phyloP scores from a whole-genome alignment of 2,888 invertebrate species.

The Cantharis lateralis region DNA sequence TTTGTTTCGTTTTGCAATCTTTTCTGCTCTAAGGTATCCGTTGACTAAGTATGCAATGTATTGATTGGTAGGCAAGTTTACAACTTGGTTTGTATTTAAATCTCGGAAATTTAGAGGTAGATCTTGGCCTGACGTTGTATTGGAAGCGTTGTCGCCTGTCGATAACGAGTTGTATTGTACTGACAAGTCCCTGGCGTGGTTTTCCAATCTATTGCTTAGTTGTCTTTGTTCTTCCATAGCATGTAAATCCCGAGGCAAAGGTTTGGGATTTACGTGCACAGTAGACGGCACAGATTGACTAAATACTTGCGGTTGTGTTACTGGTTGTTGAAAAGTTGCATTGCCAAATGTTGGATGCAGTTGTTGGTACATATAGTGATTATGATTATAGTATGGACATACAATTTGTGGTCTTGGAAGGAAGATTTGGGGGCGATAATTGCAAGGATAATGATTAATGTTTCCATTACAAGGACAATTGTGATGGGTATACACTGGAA shows the following conservation, averaged over 20 bases:
- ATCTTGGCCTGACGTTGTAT: neutral
- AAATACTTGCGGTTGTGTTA: too few species aligned
- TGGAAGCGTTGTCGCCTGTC: neutral
- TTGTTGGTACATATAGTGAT: too few species aligned
- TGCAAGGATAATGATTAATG: slow-evolving; percentile 44
- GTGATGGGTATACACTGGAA: slow-evolving; percentile 53
- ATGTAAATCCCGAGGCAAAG: slow-evolving; percentile 22
- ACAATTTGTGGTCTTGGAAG: slow-evolving; percentile 33
- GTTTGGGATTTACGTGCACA: too few species aligned
- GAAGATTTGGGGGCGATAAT: slow-evolving; percentile 46
- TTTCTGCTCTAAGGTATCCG: slow-evolving; percentile 72
- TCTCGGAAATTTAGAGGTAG: slow-evolving; percentile 6
- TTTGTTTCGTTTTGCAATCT: slow-evolving; percentile 69
- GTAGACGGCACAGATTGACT: too few species aligned
- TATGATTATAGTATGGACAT: slow-evolving; percentile 42
- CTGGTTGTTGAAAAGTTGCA: too few species aligned
- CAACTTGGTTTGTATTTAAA: slow-evolving; percentile 14
- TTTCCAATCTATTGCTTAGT: too few species aligned
- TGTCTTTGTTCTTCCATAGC: slow-evolving; percentile 31
- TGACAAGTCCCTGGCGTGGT: neutral
- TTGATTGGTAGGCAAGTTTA: slow-evolving; percentile 42
- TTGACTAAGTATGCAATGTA: slow-evolving; percentile 67
- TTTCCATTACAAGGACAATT: slow-evolving; percentile 45
- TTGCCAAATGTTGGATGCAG: too few species aligned
- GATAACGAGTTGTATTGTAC: too few species aligned